Evolutionary conservation across 1,140 invertebrate genomes (phyloP), one percentile per base, ranked within the genome.

Genomic region (Trichonephila clavipes): DNA sequence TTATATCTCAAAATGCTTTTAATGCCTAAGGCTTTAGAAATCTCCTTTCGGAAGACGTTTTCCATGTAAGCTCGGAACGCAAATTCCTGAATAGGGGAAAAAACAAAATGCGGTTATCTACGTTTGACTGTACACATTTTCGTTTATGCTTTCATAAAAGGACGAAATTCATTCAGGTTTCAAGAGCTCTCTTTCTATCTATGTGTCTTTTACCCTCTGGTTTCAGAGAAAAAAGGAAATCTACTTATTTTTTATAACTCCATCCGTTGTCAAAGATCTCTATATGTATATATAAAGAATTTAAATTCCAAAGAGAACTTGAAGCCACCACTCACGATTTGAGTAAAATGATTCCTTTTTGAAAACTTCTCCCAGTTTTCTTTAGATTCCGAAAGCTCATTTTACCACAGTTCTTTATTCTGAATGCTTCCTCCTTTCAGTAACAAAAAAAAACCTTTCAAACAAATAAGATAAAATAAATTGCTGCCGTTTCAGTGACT

Each of bases 1-100:
- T 89, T 89, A 72, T 89, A 89, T 72, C 62, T 89, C 66, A 58
- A 44, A 89, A 69, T 40, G 88, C 85, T 89, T 58, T 89, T 89
- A 89, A 89, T 89, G 88, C 62, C 66, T n/a, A 24, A 19, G 61
- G 86, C 88, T 72, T 89, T 89, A 34, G 40, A 58, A 69, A 51
- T 89, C 66, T 59, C 24, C 24, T 89, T 59, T 58, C 34, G 21
- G 66, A 72, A 89, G 88, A 51, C 66, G 40, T 72, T 89, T 89
- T 89, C 40, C 66, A 24, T 64, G 85, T 87, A 61, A 87, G 85
- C 28, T 19, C 18, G 44, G 61, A 89, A 58, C 24, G 72, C 72
- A 77, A 77, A 77, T 77, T 77, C 72, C 72, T 7, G 14, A 40
- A 34, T 4, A 77, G 72, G 18, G 6, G 16, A 77, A 77, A 44